Percentiles rank a stretch among this genome's conserved stretches.
Conservation (phyloP, 2,797 vertebrate species). For the Bufotes viridis region DNA sequence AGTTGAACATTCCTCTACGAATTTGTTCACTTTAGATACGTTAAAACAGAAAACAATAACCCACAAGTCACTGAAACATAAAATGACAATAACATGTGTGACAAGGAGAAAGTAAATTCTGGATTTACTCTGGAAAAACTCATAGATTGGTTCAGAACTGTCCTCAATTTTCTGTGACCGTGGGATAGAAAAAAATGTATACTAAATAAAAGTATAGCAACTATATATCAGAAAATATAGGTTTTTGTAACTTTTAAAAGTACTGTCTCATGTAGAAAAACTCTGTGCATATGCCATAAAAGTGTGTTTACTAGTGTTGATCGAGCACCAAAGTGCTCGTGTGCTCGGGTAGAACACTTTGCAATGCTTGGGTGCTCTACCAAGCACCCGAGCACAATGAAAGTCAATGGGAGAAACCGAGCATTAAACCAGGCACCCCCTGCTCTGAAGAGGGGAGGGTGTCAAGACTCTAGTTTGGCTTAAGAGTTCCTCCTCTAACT, state of each 20-base stretch:
- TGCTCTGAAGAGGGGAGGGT: too few relatives aligned
- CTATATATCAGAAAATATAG: neutral
- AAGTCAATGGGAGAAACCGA: too few relatives aligned
- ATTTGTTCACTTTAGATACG: constrained; percentile 11
- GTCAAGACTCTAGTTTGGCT: too few relatives aligned
- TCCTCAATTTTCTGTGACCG: neutral
- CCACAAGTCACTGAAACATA: neutral
- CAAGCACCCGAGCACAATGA: too few relatives aligned
- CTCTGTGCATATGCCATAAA: neutral
- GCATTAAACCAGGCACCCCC: too few relatives aligned
- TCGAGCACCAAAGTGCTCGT: too few relatives aligned
- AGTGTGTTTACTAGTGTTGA: neutral
- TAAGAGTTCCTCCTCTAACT: too few relatives aligned
- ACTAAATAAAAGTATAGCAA: neutral
- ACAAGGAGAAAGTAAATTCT: neutral
- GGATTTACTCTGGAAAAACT: neutral
- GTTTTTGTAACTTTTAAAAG: too few relatives aligned
- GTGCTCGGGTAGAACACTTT: too few relatives aligned
- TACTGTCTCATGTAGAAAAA: neutral
- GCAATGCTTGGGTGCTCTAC: too few relatives aligned
- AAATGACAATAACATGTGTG: neutral
- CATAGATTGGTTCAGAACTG: neutral
- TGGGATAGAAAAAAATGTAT: neutral
- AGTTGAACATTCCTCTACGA: constrained; percentile 59
- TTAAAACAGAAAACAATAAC: constrained; percentile 8